Evolutionary conservation across 92 coral and sea anemone genomes (phyloP).

Genomic region (Zoanthus solanderi): DNA sequence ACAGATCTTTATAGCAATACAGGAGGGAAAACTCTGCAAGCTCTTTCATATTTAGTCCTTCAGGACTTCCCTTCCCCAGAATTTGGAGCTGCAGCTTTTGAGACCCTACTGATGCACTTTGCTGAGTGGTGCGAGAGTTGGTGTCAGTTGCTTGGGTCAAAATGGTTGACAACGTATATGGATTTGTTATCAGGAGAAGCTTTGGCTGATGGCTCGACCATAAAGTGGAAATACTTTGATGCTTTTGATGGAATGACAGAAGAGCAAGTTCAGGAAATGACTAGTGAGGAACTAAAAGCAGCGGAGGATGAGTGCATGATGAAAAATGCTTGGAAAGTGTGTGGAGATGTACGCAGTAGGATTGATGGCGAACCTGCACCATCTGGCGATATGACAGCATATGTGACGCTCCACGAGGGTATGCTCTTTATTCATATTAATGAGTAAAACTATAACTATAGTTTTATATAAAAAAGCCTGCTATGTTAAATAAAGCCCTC

Average conservation of each 20-base stretch:
- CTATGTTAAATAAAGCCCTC: background rate
- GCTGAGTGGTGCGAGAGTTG: too few relatives aligned
- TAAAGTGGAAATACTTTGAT: constrained; percentile 28
- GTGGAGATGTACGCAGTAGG: constrained; percentile 50
- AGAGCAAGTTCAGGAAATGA: constrained; percentile 46
- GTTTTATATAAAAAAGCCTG: background rate
- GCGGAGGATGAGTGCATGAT: constrained; percentile 49
- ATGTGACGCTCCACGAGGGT: constrained; percentile 42
- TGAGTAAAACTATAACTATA: background rate
- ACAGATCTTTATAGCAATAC: too few relatives aligned
- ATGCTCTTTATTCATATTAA: background rate
- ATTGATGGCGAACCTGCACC: constrained; percentile 65
- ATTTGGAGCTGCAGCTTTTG: too few relatives aligned
- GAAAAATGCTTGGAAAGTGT: constrained; percentile 45
- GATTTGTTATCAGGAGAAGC: constrained; percentile 53
- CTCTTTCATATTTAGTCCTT: too few relatives aligned
- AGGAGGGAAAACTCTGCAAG: too few relatives aligned
- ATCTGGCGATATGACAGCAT: constrained; percentile 53
- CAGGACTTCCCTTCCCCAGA: too few relatives aligned
- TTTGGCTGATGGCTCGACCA: constrained; percentile 56
- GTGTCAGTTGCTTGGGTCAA: background rate
- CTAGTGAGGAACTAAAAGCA: constrained; percentile 47
- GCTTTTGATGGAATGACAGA: constrained; percentile 52
- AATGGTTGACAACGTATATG: background rate
- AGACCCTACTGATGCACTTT: too few relatives aligned